These are phyloP conservation scores for Clusia tigrina DNA, from an alignment of 2,888 invertebrate species.

Conservation along the genomic window DNA sequence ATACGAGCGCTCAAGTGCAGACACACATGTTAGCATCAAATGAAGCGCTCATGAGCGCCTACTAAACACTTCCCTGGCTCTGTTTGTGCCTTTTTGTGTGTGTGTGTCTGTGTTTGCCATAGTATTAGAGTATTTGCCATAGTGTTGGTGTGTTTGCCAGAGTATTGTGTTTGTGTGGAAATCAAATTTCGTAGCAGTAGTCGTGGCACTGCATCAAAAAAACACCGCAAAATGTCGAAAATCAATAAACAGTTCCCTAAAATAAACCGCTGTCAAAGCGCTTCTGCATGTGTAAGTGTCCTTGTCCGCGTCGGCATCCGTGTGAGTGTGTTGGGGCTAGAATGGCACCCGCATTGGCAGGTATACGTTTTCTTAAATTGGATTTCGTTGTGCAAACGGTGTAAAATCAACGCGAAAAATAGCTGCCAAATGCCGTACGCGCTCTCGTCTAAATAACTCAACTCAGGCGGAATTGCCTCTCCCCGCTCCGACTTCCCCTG, in stretches of 20 bases:
- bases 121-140: no score
- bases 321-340: background rate
- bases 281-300: no score
- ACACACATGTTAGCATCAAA: no score
- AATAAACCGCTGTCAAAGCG: background rate
- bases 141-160: no score
- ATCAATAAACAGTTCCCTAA: background rate
- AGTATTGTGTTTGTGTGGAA: no score
- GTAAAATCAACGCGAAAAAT: background rate
- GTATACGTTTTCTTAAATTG: background rate
- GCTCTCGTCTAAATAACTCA: background rate
- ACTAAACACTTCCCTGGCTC: no score
- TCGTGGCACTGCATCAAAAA: no score
- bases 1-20: no score
- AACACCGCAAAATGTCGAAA: background rate
- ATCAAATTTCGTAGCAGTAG: no score
- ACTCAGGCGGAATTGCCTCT: conserved; percentile 3
- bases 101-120: no score
- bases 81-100: no score
- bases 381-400: background rate
- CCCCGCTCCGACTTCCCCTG: background rate
- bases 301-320: background rate
- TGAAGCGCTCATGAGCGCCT: no score
- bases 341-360: background rate
- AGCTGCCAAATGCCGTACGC: background rate